These are phyloP conservation scores for Perodicticus potto DNA, from an alignment of 2,797 vertebrate genomes.

Conservation along the genomic window DNA sequence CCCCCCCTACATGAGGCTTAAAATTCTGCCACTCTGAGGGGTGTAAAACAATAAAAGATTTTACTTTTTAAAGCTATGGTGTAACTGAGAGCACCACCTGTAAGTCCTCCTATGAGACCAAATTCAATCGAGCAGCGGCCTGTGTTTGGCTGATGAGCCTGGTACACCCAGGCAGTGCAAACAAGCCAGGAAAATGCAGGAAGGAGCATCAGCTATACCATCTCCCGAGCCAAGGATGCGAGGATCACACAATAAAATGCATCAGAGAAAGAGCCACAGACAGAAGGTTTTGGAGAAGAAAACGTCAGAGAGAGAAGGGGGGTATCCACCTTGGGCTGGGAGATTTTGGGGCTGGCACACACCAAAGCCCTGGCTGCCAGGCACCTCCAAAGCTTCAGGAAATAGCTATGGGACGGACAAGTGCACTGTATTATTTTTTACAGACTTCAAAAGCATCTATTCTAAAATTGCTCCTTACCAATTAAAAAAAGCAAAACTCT, in stretches of 20 bases:
- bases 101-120: not conserved
- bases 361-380: not conserved
- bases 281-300: not conserved
- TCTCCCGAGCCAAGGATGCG: not conserved
- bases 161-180: fast-evolving
- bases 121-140: not conserved
- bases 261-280: not conserved
- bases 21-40: not conserved
- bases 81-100: not conserved
- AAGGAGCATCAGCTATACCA: not conserved
- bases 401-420: not conserved
- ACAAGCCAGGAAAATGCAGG: not conserved
- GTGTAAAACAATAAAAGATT: not conserved
- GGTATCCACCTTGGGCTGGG: not conserved
- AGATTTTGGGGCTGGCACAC: no score
- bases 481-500: constrained; percentile 20
- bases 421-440: not conserved
- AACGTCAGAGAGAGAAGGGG: not conserved
- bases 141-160: not conserved
- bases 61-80: not conserved
- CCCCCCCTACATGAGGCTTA: not conserved
- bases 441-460: constrained; percentile 37
- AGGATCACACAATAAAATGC: not conserved
- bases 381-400: not conserved
- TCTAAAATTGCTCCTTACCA: constrained; percentile 53